Evolutionary conservation across 1,140 invertebrate species (phyloP), one percentile per base, ranked within the genome.

Genomic region (Nylanderia fulva): DNA sequence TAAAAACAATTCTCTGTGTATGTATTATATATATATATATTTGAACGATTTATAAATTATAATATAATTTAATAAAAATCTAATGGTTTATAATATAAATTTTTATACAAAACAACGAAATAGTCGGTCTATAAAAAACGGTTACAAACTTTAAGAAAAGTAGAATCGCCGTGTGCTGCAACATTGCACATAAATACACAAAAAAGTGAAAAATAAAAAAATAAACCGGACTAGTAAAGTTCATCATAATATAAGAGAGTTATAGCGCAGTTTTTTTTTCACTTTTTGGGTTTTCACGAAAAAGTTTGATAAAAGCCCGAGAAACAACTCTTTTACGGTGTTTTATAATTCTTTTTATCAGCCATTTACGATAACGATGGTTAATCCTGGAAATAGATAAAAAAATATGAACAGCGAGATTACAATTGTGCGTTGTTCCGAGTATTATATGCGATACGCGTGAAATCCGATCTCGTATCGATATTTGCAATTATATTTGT

Each of bases 401-500:
- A 61, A 61, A n/a, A n/a, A n/a, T n/a, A 15, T 18, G 39, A n/a
- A n/a, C 11, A 8, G 39, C 39, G 39, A 33, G 74, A 64, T 66
- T 36, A 77, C 42, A 15, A 24, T 42, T 54, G 33, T 27, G 9
- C n/a, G n/a, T 54, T 8, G 21, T 24, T 7, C 52, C 61, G 39
- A 66, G 61, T 27, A 9, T 66, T 15, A n/a, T n/a, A 56, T 21
- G 6, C 63, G 63, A 79, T 56, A 48, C 39, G 42, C 21, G n/a
- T n/a, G 75, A 21, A 54, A 39, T 33, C 76, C 15, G 45, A 82
- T 71, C 66, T 56, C 52, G 5, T 24, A 54, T 72, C 52, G 48
- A 58, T 69, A 71, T 45, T 58, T 27, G 36, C 24, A 68, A 82
- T 82, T 82, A 72, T 48, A 48, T 33, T 56, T 39, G 33, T 42